phyloP scores from a whole-genome alignment of 1,140 invertebrate genomes.

The roundworm (Caenorhabditis elegans) region DNA sequence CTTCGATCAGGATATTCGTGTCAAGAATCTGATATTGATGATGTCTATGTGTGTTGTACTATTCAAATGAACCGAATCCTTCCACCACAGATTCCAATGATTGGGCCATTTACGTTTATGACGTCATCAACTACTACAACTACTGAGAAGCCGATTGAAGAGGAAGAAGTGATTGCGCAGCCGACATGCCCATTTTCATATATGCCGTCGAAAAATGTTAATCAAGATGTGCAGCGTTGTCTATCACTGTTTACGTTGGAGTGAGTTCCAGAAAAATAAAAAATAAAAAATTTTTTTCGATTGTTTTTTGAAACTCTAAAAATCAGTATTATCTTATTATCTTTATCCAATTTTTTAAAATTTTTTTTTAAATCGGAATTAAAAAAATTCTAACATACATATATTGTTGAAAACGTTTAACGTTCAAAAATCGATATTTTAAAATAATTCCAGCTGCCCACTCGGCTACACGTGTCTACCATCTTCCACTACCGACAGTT shows the following conservation, averaged over 20 bases:
- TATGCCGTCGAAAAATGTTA: background rate
- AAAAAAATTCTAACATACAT: background rate
- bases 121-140: background rate
- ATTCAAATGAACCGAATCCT: background rate
- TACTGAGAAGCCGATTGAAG: background rate
- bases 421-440: no score
- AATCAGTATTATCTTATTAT: no score
- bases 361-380: no score
- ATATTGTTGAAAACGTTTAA: background rate
- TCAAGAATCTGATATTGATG: conserved; percentile 22
- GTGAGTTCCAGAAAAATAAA: no score
- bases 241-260: background rate
- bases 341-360: no score
- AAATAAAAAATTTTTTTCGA: no score
- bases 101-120: background rate
- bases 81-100: background rate
- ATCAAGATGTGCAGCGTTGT: background rate
- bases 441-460: background rate
- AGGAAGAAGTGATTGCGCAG: background rate
- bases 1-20: background rate
- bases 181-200: conserved; percentile 6
- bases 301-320: no score
- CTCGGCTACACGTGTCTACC: conserved; percentile 8
- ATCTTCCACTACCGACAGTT: background rate
- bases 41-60: background rate